Conservation (phyloP, 2,888 invertebrate species). For the Nephrotoma guestfalica region DNA sequence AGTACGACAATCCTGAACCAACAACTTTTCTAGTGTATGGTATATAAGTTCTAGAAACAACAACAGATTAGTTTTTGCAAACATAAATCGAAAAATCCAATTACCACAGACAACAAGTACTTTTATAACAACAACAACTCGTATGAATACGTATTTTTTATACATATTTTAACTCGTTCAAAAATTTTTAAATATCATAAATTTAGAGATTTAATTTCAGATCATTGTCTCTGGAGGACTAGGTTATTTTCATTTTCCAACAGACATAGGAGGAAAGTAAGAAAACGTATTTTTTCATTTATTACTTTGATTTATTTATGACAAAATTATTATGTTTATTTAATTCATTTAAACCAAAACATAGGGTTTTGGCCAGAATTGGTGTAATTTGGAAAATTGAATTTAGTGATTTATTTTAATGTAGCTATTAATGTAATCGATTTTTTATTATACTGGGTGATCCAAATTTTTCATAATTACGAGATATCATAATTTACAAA, state of each 20-base stretch:
- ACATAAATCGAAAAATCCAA: background rate
- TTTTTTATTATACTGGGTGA: no score
- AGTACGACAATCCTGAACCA: background rate
- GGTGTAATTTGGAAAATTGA: no score
- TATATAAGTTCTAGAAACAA: background rate
- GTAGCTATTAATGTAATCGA: no score
- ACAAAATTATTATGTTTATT: background rate
- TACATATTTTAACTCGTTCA: background rate
- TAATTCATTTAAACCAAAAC: background rate
- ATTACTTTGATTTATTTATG: background rate
- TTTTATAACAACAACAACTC: background rate
- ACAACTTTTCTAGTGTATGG: background rate
- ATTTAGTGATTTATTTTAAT: no score
- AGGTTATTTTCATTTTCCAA: background rate
- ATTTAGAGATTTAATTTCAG: background rate
- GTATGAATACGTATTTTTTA: background rate
- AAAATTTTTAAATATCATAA: background rate
- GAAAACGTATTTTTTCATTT: background rate
- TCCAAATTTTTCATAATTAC: no score
- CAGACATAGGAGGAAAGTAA: background rate
- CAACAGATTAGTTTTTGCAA: background rate
- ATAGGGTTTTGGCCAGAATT: no score
- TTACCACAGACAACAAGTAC: background rate
- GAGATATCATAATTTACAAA: no score
- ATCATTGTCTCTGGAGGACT: background rate